Evolutionary conservation across 1,140 invertebrate genomes (phyloP).

Genomic region (Zaprionus ornatus): DNA sequence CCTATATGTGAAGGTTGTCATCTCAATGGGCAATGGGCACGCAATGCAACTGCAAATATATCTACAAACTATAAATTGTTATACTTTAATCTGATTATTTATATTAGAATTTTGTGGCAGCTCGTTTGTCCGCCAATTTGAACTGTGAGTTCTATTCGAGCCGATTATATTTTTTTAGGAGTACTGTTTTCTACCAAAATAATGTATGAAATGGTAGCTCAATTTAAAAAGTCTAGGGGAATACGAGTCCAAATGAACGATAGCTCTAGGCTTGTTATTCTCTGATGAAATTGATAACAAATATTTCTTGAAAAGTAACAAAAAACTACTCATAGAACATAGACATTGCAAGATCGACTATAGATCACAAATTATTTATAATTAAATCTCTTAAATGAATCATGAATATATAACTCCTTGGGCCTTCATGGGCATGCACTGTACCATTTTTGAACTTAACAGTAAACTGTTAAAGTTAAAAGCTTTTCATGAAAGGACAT

Average conservation of each 20-base stretch:
- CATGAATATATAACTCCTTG: too few relatives aligned
- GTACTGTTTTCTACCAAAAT: conserved; percentile 40
- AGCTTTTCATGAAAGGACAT: too few relatives aligned
- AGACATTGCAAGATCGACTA: too few relatives aligned
- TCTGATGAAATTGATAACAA: not conserved
- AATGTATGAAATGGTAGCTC: conserved; percentile 9
- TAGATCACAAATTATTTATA: not conserved
- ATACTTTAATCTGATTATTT: conserved; percentile 1
- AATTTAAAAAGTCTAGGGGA: not conserved
- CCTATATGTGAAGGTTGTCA: conserved; percentile 64
- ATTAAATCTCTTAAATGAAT: too few relatives aligned
- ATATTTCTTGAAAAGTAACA: not conserved
- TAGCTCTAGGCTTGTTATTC: not conserved
- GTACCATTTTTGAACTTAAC: too few relatives aligned
- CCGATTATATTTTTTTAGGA: conserved; percentile 2
- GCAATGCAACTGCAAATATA: not conserved
- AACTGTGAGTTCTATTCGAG: not conserved
- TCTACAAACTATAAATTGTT: conserved; percentile 18
- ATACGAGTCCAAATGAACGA: not conserved
- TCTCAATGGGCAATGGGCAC: not conserved
- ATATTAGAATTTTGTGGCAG: not conserved
- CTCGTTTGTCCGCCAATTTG: not conserved
- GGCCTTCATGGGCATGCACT: too few relatives aligned
- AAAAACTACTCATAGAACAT: too few relatives aligned
- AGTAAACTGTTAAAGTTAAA: too few relatives aligned